Base-by-base conservation (phyloP, 2,888 invertebrate species). In the Lacanobia oleracea region DNA sequence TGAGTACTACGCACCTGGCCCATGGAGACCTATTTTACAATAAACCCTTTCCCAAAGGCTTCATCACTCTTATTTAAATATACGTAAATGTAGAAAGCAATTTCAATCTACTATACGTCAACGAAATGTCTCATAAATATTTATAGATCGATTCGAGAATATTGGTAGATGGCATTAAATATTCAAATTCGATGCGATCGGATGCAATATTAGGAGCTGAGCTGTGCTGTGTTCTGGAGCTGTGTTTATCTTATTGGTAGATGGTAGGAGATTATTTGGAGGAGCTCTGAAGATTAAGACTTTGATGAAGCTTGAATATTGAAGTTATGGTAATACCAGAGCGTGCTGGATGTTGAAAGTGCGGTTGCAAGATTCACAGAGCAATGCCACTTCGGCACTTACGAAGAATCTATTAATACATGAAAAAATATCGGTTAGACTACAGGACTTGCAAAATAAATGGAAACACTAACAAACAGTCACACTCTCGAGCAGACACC, bases 141-240 rank as follows among this genome's bases (percentile, higher is more conserved):
- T 68, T 79, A 85, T 78, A 60, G 62, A 67, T 61, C 73, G 77
- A 76, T 77, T 75, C 77, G 72, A 81, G 87, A 74, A 77, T 85
- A 82, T 83, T 82, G 84, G 78, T 77, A 76, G 84, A 83, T 84
- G 74, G 83, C 85, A 87, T 89, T 87, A 88, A 88, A 81, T 83
- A 90, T 90, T 90, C 90, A 90, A 86, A 90, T 87, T 84, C 76
- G 61, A 88, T 87, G 82, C 87, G 79, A 87, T 87, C 83, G 81
- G 83, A 67, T 85, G 83, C 81, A 82, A 71, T 84, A 85, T 84
- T 78, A 80, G 72, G 74, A 75, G 63, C 66, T 56, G 21, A 67
- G 65, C 14, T 54, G 27, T 67, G 53, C 70, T 63, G 62, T 57
- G 66, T 75, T 61, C 51, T 10, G 0, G 10, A 23, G 53, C 9